Evolutionary conservation across 2,113 vertebrate genomes (phyloP).

Genomic region (Zootoca vivipara): DNA sequence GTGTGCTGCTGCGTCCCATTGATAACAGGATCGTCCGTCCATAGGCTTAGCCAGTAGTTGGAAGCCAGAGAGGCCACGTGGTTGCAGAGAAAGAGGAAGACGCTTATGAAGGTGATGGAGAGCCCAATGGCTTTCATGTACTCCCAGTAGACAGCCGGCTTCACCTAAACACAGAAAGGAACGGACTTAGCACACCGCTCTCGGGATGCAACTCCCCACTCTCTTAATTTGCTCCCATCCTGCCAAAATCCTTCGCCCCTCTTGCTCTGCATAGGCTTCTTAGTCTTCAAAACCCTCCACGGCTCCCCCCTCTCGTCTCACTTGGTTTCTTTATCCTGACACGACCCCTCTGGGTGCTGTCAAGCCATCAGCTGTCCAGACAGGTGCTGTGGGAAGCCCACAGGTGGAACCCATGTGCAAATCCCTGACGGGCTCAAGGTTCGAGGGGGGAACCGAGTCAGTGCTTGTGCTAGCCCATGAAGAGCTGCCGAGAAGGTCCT

Average conservation of each 20-base stretch:
- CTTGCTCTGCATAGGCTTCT: too few relatives aligned
- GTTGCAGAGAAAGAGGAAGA: slow-evolving; percentile 88
- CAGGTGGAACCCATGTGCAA: too few relatives aligned
- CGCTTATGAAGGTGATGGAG: slow-evolving; percentile 81
- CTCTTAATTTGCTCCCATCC: neutral
- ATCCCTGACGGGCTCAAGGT: too few relatives aligned
- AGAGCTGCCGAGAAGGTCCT: too few relatives aligned
- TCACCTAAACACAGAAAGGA: slow-evolving; percentile 78
- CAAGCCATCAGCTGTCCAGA: neutral
- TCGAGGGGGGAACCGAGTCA: too few relatives aligned
- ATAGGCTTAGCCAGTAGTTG: slow-evolving; percentile 97
- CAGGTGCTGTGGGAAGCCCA: too few relatives aligned
- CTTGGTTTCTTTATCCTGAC: neutral
- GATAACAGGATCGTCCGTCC: slow-evolving; percentile 91
- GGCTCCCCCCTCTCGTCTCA: too few relatives aligned
- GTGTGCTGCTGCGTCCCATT: slow-evolving; percentile 90
- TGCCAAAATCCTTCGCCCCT: neutral
- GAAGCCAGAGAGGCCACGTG: slow-evolving; percentile 85
- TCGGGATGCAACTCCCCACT: neutral
- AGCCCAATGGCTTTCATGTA: slow-evolving; percentile 94
- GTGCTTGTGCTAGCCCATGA: too few relatives aligned
- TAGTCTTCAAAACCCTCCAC: neutral
- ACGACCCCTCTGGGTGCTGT: neutral
- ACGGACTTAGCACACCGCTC: too few relatives aligned
- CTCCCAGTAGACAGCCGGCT: slow-evolving; percentile 89